These are phyloP conservation scores for Sibirionetta formosa DNA, from an alignment of 2,797 vertebrate genomes.

Conservation along the genomic window DNA sequence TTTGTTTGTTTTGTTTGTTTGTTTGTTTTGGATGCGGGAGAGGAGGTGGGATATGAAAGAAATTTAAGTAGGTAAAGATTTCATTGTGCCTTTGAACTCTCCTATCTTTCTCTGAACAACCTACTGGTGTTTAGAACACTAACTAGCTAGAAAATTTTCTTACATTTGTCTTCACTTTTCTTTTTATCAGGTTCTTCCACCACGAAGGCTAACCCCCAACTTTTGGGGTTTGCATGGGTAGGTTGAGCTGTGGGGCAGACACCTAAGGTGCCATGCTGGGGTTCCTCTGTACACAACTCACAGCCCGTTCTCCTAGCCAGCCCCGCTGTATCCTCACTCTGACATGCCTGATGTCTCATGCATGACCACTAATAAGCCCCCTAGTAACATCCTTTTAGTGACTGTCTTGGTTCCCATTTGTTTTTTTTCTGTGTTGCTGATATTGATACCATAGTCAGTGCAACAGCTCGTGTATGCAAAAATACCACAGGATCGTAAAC, in stretches of 20 bases:
- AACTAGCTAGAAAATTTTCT: not conserved
- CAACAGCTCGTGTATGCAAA: not conserved
- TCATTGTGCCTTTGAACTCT: not conserved
- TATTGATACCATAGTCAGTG: not conserved
- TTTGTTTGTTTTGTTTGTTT: too few relatives aligned
- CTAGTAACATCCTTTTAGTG: not conserved
- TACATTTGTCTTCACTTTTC: not conserved
- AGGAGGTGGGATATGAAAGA: not conserved
- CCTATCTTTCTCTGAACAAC: not conserved
- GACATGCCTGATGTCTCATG: not conserved
- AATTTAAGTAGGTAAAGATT: not conserved
- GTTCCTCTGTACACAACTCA: not conserved
- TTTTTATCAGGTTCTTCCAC: not conserved
- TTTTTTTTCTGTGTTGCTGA: not conserved
- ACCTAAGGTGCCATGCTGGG: accelerated
- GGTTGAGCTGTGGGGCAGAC: not conserved
- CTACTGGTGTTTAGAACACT: not conserved
- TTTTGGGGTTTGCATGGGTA: not conserved
- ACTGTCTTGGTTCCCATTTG: not conserved
- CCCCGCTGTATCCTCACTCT: not conserved
- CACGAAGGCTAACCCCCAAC: accelerated
- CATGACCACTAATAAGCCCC: not conserved
- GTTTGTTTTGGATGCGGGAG: too few relatives aligned
- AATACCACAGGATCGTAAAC: not conserved
- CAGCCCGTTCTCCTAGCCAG: not conserved